A percentile compares a stretch with the other conserved stretches of the same genome.
Evolutionary conservation across 2,113 vertebrate species (phyloP).

Genomic region (Eupsittula cactorum): DNA sequence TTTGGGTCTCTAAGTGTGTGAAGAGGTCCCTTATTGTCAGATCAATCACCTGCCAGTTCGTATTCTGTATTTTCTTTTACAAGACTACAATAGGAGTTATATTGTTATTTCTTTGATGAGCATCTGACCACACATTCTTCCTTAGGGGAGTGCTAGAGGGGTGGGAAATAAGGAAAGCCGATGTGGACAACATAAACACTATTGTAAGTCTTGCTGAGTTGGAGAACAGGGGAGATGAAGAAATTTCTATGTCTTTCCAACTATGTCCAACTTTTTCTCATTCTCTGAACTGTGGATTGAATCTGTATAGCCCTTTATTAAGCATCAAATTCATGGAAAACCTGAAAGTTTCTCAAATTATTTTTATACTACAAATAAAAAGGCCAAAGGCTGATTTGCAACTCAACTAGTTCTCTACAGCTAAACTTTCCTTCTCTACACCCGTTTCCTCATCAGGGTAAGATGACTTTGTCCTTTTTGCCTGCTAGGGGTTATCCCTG

Average conservation of each 20-base stretch:
- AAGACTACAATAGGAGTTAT: background rate
- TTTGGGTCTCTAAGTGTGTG: background rate
- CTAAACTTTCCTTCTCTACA: background rate
- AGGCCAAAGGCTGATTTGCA: background rate
- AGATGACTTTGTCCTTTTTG: background rate
- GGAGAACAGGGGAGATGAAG: background rate
- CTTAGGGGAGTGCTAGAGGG: background rate
- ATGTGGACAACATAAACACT: background rate
- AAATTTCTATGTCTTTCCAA: background rate
- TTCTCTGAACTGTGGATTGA: background rate
- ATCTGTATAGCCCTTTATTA: background rate
- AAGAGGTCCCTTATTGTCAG: background rate
- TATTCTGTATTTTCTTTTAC: background rate
- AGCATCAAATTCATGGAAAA: background rate
- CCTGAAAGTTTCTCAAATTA: background rate
- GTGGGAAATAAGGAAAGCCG: background rate
- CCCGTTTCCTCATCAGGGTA: background rate
- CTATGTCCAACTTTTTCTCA: background rate
- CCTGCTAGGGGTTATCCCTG: background rate
- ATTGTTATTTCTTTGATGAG: background rate
- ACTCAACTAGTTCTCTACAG: background rate
- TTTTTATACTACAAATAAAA: background rate
- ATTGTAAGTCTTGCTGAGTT: background rate
- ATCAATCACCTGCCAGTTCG: background rate
- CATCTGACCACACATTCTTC: background rate